Percentiles rank a stretch among this genome's conserved stretches.
These are phyloP conservation scores for Monodelphis domestica DNA, from an alignment of 2,797 vertebrate species.

Conservation along the genomic window DNA sequence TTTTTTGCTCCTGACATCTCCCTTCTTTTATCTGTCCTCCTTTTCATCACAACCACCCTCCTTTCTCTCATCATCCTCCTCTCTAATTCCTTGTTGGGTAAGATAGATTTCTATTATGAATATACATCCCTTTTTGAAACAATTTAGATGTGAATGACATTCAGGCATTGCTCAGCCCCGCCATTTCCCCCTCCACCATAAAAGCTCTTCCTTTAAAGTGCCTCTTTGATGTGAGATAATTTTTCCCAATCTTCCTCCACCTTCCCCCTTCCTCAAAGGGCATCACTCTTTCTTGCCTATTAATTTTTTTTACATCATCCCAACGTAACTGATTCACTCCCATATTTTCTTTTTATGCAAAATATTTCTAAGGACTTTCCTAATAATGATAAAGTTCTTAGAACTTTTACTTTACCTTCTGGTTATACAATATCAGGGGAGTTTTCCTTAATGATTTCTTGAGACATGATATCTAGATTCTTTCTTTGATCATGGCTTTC, in stretches of 20 bases:
- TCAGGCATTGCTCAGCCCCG: fast-evolving
- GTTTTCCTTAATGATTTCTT: neutral
- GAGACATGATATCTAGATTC: neutral
- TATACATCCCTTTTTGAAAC: too few species aligned
- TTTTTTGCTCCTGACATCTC: neutral
- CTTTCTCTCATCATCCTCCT: neutral
- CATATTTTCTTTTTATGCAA: neutral
- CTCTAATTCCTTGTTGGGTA: neutral
- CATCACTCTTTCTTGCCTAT: neutral
- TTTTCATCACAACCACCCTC: neutral
- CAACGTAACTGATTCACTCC: neutral
- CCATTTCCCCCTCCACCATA: neutral
- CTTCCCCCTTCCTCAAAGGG: neutral
- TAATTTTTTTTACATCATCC: neutral
- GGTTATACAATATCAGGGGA: neutral
- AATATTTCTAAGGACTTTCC: neutral
- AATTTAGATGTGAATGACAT: neutral
- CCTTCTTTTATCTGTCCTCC: neutral
- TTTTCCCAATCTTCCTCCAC: neutral
- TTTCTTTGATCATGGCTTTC: neutral
- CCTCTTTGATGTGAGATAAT: neutral
- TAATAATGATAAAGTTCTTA: neutral
- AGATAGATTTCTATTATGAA: too few species aligned
- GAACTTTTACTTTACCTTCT: neutral
- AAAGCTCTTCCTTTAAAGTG: neutral